Base-by-base conservation (phyloP, 2,888 invertebrate species). In the Hofmannophila pseudospretella region DNA sequence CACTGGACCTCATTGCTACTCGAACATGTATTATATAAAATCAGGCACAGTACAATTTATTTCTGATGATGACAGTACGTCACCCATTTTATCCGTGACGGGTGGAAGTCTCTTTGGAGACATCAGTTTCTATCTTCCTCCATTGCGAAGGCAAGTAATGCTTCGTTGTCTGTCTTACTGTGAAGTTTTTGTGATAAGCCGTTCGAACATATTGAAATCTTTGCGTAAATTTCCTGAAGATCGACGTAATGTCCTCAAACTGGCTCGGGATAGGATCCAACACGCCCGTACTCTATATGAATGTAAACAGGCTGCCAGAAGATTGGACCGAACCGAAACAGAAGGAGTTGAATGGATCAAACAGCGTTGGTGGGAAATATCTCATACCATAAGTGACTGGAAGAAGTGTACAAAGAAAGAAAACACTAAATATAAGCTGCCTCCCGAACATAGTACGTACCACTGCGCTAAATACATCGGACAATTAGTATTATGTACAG, bases 401-500 rank as follows among this genome's bases (percentile, higher is more conserved):
- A 10, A 7, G 4, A 54, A 39, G 22, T 38, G 51, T 0, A 36
- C 28, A 0, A 49, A 52, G 31, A 54, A 47, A 16, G 51, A 54
- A 30, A 28, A 22, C 2, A 30, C 37, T 2, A 60, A 43, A 37
- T 66, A 49, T 34, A 47, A 64, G 26, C 14, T 79, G 14, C 67
- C 76, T 4, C 51, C 55, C 1, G 80, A 80, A 47, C 70, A 76
- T 37, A 39, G 61, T 8, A 42, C 50, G 7, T 78, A 78, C 36
- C 82, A 81, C 39, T 82, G 82, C 39, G 57, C 79, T 8, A 81
- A 81, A 61, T 80, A 76, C 46, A 69, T 82, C 10, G 78, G 82
- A 0, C 82, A 78, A 44, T 50, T 82, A 29, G 80, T 78, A 2
- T 54, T 82, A 3, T 76, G 76, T 43, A 67, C 57, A 28, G 65